These are phyloP conservation scores for Marasmarcha lunaedactyla DNA, from an alignment of 2,888 invertebrate genomes.

Conservation along the genomic window DNA sequence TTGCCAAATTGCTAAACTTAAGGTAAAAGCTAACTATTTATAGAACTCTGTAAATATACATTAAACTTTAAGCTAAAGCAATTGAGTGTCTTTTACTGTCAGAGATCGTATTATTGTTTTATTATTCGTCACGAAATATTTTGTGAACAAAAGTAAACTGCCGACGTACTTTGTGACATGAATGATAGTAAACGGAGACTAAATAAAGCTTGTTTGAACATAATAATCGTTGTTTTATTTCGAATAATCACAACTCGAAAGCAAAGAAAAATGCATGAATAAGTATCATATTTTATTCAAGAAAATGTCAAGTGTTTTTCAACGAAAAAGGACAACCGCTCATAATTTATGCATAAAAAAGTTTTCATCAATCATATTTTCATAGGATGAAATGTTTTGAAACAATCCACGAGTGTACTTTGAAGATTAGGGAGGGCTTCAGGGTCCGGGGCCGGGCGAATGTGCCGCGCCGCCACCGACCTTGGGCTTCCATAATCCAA, in stretches of 20 bases:
- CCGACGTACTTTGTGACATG: slow-evolving; percentile 38
- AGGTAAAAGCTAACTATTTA: slow-evolving; percentile 14
- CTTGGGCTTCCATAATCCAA: slow-evolving; percentile 67
- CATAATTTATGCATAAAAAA: slow-evolving; percentile 47
- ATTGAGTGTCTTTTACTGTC: slow-evolving; percentile 40
- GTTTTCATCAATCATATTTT: slow-evolving; percentile 52
- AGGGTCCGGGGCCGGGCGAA: slow-evolving; percentile 42
- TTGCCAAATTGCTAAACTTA: slow-evolving; percentile 43
- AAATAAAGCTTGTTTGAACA: slow-evolving; percentile 67
- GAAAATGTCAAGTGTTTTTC: too few relatives aligned
- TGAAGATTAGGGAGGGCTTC: slow-evolving; percentile 57
- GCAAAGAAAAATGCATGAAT: too few relatives aligned
- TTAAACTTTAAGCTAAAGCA: slow-evolving; percentile 36
- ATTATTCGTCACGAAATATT: slow-evolving; percentile 24
- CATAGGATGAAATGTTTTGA: slow-evolving; percentile 54
- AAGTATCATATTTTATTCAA: too few relatives aligned
- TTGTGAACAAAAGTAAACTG: slow-evolving; percentile 31
- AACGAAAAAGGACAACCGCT: not conserved
- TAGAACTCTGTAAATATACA: slow-evolving; percentile 55
- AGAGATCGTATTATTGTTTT: slow-evolving; percentile 23
- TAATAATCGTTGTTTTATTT: not conserved
- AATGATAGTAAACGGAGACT: slow-evolving; percentile 38
- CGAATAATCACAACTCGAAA: not conserved
- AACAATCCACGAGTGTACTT: slow-evolving; percentile 63
- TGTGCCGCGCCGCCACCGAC: slow-evolving; percentile 37